Conservation (phyloP, 1,140 invertebrate genomes). For the Brachionus manjavacas region DNA sequence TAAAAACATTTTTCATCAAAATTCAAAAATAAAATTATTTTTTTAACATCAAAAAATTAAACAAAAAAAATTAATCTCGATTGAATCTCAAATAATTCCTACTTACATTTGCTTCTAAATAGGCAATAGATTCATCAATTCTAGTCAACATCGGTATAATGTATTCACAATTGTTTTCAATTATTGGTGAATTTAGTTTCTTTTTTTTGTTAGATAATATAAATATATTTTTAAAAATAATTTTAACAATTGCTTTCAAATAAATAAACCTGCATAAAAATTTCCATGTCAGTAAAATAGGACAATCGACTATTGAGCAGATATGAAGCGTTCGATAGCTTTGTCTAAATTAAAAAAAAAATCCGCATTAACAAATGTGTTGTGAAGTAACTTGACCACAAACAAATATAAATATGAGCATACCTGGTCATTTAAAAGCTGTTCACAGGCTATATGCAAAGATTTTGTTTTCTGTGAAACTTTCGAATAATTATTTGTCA, state of each 20-base stretch:
- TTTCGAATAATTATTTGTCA: constrained; percentile 12
- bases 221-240: neutral
- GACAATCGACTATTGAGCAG: constrained; percentile 18
- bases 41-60: too few relatives aligned
- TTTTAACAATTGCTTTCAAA: neutral
- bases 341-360: constrained; percentile 4
- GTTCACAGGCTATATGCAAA: constrained; percentile 32
- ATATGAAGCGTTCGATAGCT: neutral
- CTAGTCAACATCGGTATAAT: constrained; percentile 68
- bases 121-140: constrained; percentile 79
- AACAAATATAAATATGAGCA: neutral
- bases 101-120: constrained; percentile 75
- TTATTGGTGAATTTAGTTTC: constrained; percentile 18
- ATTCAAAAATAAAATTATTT: too few relatives aligned
- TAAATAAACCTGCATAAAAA: neutral
- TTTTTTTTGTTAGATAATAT: neutral
- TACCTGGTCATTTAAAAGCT: constrained; percentile 29
- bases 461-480: constrained; percentile 41
- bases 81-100: too few relatives aligned
- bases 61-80: too few relatives aligned
- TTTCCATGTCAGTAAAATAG: constrained; percentile 36
- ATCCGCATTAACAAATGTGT: too few relatives aligned
- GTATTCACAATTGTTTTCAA: constrained; percentile 24
- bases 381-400: neutral
- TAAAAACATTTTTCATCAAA: too few relatives aligned